Evolutionary conservation across 2,113 vertebrate species (phyloP), one percentile per base, ranked within the genome.

Genomic region (Trichechus manatus): DNA sequence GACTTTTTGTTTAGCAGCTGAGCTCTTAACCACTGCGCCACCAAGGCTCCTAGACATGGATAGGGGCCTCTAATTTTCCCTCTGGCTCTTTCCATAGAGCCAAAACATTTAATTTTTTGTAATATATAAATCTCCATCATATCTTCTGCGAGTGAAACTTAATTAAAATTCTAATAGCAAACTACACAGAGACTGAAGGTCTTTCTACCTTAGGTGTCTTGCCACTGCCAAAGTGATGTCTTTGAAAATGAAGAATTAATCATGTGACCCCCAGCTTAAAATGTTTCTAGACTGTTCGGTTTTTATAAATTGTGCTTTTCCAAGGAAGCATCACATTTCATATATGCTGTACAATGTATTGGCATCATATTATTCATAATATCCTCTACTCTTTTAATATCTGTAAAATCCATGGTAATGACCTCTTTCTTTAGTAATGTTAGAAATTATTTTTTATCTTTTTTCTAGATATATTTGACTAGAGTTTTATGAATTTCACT

Each of bases 191-290:
- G 42, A 44, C 22, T 64, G 29, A 64, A 79, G 42, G 5, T 27
- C 20, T 81, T 56, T 29, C 66, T 47, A 81, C 36, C 36, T 72
- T 39, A 31, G 39, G 31, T 81, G 44, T 64, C 44, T 39, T 39
- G 10, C 29, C 87, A 64, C 42, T 31, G 44, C 22, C 63, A 66
- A 59, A 9, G 22, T 29, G 47, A 61, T 63, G 56, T 81, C 50
- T 84, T 89, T 78, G 42, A 42, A 86, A 90, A 59, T 86, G 14
- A 91, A 93, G 19, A 81, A 42, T 11, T 47, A 75, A 59, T 81
- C 36, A 10, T 66, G 31, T 39, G 22, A 33, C 19, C 29, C 8
- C 44, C 66, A 66, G 17, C 31, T 75, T 50, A 64, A 79, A 89
- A 10, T 70, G 47, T 47, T 47, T 47, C 47, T 47, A 47, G 47